These are phyloP conservation scores for Melitaea athalia DNA, from an alignment of 2,888 invertebrate genomes.

Conservation along the genomic window DNA sequence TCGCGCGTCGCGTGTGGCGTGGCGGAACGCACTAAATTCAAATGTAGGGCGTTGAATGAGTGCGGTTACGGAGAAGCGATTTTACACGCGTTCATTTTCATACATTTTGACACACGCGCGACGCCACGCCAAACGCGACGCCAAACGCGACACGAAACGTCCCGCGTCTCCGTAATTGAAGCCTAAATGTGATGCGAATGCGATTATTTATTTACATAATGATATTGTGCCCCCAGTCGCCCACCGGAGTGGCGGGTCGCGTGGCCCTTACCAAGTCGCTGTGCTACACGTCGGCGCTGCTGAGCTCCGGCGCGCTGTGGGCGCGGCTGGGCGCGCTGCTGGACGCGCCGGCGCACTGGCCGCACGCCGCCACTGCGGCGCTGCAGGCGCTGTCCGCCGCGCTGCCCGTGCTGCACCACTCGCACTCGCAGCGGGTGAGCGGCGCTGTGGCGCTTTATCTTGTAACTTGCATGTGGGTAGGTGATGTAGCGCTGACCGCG, in stretches of 20 bases:
- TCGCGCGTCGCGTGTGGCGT: too few relatives aligned
- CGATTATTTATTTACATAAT: background rate
- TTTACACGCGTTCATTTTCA: too few relatives aligned
- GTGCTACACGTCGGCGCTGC: constrained; percentile 53
- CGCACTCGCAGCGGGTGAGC: constrained; percentile 45
- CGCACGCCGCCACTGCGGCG: constrained; percentile 47
- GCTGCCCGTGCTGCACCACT: constrained; percentile 55
- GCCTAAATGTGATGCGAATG: too few relatives aligned
- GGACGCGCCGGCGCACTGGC: constrained; percentile 54
- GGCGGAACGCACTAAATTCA: too few relatives aligned
- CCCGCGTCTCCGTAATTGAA: too few relatives aligned
- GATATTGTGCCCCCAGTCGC: constrained; percentile 48
- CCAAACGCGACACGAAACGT: too few relatives aligned
- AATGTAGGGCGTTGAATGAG: too few relatives aligned
- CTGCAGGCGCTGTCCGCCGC: constrained; percentile 58
- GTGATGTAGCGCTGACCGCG: background rate
- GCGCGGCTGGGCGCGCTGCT: constrained; percentile 51
- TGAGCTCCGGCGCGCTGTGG: constrained; percentile 53
- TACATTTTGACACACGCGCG: too few relatives aligned
- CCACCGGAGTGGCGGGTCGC: constrained; percentile 63
- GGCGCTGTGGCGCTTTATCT: background rate
- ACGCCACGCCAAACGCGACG: too few relatives aligned
- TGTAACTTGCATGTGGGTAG: background rate
- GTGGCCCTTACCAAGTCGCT: constrained; percentile 53
- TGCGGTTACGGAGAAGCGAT: too few relatives aligned